Evolutionary conservation across 2,113 vertebrate species (phyloP).

Genomic region (Hirundichthys speculiger): DNA sequence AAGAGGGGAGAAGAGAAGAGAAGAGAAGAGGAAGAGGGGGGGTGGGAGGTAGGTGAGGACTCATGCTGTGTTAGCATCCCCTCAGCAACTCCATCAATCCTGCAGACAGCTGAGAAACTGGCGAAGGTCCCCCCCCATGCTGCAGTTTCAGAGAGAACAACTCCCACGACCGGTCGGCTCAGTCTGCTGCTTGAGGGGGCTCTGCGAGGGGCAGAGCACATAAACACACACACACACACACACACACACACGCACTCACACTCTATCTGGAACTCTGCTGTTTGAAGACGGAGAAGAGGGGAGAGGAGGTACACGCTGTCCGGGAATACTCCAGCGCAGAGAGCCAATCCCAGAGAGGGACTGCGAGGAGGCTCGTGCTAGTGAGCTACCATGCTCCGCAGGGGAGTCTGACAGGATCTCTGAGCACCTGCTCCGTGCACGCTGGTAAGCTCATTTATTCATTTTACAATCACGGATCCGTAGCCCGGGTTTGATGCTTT

Average conservation of each 20-base stretch:
- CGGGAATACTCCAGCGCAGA: slow-evolving; percentile 60
- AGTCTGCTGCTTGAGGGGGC: slow-evolving; percentile 46
- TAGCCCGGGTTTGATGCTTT: slow-evolving; percentile 3
- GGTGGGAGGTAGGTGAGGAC: slow-evolving; percentile 75
- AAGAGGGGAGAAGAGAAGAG: slow-evolving; percentile 33
- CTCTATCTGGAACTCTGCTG: slow-evolving; percentile 49
- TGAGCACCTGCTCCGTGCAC: slow-evolving; percentile 70
- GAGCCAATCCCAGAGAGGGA: slow-evolving; percentile 48
- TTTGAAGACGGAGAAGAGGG: slow-evolving; percentile 53
- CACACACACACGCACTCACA: slow-evolving; percentile 12
- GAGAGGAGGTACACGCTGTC: slow-evolving; percentile 38
- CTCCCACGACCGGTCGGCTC: slow-evolving; percentile 63
- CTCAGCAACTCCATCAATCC: slow-evolving; percentile 86
- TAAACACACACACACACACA: too few relatives aligned
- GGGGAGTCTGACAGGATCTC: slow-evolving; percentile 66
- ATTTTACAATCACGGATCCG: slow-evolving; percentile 2
- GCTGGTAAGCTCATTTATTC: slow-evolving; percentile 66
- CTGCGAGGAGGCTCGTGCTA: slow-evolving; percentile 49
- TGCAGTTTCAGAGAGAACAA: slow-evolving; percentile 71
- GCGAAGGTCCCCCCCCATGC: slow-evolving; percentile 71
- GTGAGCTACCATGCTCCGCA: slow-evolving; percentile 64
- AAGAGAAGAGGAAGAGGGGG: slow-evolving; percentile 49
- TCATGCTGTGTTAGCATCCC: slow-evolving; percentile 85
- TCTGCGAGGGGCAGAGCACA: slow-evolving; percentile 33
- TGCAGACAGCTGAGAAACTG: slow-evolving; percentile 82